Base-by-base conservation (phyloP, 2,113 vertebrate species). In the Cebus imitator region DNA sequence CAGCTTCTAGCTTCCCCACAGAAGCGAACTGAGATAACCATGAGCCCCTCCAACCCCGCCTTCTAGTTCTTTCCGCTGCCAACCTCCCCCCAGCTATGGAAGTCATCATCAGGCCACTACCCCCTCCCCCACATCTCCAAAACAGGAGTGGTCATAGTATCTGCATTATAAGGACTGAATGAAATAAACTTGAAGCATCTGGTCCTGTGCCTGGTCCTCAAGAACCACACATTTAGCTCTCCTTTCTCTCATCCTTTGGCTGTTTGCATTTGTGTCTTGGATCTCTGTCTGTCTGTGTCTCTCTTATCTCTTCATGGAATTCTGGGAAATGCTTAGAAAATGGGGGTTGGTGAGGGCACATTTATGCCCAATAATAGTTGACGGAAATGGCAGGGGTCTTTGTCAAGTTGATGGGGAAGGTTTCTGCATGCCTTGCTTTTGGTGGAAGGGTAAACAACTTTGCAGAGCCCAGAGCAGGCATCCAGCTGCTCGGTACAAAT, bases 111-210 rank as follows among this genome's bases (percentile, higher is more conserved):
- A n/a, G 76, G 35, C 8, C 88, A 8, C 58, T 50, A 32, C 48
- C n/a, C 21, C 32, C 12, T 2, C 7, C 32, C 32, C 66, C 8
- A 52, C 73, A 3, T 32, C 43, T 72, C 23, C n/a, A 21, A 20
- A 61, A 43, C 1, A 1, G n/a, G 81, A 68, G 30, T 12, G n/a
- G 10, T 75, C 37, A 0, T 0, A 14, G 57, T 3, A 3, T 7
- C 32, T 14, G 10, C 23, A 0, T 35, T 1, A 5, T 25, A 13
- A 25, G 72, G 73, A 45, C 80, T 16, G 50, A 18, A 11, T 43
- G 79, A 21, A 64, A 35, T 66, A 6, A 1, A 6, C 0, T 13
- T 25, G 21, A 20, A 9, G 8, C 30, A 0, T 21, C 83, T 57
- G 73, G 40, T 52, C 3, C 48, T 8, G 55, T 11, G 37, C 43